Evolutionary conservation across 2,113 vertebrate genomes (phyloP).

Genomic region (Bufo gargarizans): DNA sequence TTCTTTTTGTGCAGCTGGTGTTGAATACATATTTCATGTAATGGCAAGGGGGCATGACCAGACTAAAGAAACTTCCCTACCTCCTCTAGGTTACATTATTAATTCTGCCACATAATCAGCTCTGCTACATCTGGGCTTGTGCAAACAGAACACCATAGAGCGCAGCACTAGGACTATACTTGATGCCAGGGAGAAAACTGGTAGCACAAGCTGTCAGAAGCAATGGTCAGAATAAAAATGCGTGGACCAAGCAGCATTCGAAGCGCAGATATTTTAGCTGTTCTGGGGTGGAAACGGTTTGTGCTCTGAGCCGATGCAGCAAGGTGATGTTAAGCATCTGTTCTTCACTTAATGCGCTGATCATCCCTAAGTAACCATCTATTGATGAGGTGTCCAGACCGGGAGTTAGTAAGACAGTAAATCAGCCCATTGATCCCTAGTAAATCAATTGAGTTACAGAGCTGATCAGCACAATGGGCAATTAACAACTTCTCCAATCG

Average conservation of each 20-base stretch:
- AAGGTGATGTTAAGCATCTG: constrained; percentile 20
- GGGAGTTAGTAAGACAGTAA: constrained; percentile 85
- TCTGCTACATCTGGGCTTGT: not conserved
- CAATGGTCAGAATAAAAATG: not conserved
- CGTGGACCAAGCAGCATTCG: not conserved
- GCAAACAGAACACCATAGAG: not conserved
- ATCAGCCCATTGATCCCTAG: constrained; percentile 83
- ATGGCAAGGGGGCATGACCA: too few species aligned
- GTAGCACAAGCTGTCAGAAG: not conserved
- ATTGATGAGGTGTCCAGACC: constrained; percentile 83
- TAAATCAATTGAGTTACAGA: constrained; percentile 81
- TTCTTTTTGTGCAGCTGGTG: too few species aligned
- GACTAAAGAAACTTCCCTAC: too few species aligned
- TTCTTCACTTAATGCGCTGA: constrained; percentile 60
- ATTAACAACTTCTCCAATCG: constrained; percentile 75
- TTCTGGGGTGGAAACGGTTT: not conserved
- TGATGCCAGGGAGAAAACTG: not conserved
- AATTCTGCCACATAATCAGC: too few species aligned
- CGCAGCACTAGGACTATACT: not conserved
- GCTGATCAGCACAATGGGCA: constrained; percentile 72
- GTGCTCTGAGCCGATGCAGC: constrained; percentile 34
- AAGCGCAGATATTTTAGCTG: not conserved
- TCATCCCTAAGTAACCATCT: constrained; percentile 77
- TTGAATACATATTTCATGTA: too few species aligned
- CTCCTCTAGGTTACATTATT: too few species aligned